Evolutionary conservation across 1,140 invertebrate species (phyloP).

Genomic region (Bilobella aurantiaca): DNA sequence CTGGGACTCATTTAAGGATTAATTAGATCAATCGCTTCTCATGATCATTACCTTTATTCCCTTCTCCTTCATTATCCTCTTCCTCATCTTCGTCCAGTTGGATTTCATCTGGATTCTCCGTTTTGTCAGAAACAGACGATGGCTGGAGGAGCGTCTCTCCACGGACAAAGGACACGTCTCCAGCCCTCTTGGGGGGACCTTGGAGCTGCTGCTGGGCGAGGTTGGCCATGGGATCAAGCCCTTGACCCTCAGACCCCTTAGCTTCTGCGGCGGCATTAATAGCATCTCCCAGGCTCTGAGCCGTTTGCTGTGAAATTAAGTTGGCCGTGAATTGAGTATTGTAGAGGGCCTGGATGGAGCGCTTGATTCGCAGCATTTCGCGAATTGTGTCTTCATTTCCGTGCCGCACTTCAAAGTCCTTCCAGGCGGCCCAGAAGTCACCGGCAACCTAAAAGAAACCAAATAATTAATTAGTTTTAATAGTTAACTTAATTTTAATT

Average conservation of each 20-base stretch:
- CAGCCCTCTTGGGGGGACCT: conserved; percentile 37
- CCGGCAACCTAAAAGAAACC: conserved; percentile 56
- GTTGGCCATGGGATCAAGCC: background rate
- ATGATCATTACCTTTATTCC: conserved; percentile 42
- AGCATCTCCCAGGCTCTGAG: conserved; percentile 10
- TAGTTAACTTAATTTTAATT: no score
- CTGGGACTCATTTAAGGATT: background rate
- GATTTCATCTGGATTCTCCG: conserved; percentile 89
- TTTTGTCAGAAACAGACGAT: conserved; percentile 53
- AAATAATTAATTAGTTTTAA: conserved; percentile 13
- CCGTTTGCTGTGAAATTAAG: conserved; percentile 31
- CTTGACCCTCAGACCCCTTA: no score
- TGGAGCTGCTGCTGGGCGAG: background rate
- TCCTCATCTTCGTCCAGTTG: conserved; percentile 71
- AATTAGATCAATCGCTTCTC: no score
- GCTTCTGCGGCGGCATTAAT: background rate
- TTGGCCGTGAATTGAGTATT: conserved; percentile 63
- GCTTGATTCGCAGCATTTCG: conserved; percentile 96
- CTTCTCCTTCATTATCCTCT: conserved; percentile 54
- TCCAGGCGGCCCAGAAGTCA: conserved; percentile 97
- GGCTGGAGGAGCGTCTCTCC: conserved; percentile 70
- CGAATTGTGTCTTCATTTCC: conserved; percentile 99
- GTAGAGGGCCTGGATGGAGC: conserved; percentile 92
- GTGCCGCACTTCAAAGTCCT: conserved; percentile 97
- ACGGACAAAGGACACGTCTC: conserved; percentile 70